Conservation (phyloP, 1,140 invertebrate genomes). For the Cyclina sinensis region DNA sequence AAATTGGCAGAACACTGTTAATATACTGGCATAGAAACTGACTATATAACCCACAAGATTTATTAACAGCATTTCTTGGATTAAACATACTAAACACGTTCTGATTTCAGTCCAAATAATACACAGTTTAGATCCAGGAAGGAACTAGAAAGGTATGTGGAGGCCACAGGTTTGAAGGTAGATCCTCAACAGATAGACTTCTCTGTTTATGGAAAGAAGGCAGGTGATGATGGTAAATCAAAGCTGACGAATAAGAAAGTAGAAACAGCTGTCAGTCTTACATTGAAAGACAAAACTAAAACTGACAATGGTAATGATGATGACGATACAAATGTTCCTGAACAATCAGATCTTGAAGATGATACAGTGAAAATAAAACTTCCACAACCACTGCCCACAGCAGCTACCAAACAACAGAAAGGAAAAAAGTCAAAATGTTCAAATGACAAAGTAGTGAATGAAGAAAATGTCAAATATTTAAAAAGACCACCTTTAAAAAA, state of each 20-base stretch:
- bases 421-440: neutral
- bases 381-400: neutral
- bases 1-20: no score
- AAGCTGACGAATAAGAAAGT: conserved; percentile 20
- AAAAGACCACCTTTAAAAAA: conserved; percentile 27
- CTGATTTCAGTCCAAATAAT: conserved; percentile 74
- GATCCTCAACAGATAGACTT: conserved; percentile 59
- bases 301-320: neutral
- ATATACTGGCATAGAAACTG: no score
- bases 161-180: conserved; percentile 25
- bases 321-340: neutral
- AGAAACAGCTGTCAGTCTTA: neutral
- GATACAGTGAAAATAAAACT: conserved; percentile 44
- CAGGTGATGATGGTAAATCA: neutral
- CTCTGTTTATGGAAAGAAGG: conserved; percentile 55
- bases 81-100: neutral
- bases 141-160: conserved; percentile 62
- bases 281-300: conserved; percentile 5
- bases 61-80: neutral
- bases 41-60: no score
- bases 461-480: neutral
- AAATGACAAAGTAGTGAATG: neutral
- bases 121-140: conserved; percentile 75
- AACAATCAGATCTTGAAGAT: conserved; percentile 31
- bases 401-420: conserved; percentile 13